A percentile compares a stretch with the other conserved stretches of the same genome.
phyloP scores from a whole-genome alignment of 2,888 invertebrate genomes.

The Synanthedon myopaeformis region DNA sequence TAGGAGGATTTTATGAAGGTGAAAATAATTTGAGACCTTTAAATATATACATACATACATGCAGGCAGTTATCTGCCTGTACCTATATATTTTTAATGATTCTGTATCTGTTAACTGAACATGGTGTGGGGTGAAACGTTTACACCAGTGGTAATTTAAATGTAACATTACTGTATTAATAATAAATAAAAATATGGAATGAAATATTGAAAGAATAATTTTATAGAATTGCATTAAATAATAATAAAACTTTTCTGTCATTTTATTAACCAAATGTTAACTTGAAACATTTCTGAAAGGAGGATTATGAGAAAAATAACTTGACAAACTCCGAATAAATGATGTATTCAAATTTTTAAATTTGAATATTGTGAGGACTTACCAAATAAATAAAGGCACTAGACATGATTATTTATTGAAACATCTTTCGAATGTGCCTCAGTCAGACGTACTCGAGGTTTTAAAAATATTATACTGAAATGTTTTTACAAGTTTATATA shows the following conservation, averaged over 20 bases:
- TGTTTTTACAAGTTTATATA: not conserved
- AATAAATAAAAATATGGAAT: no score
- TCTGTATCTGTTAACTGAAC: no score
- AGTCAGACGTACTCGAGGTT: not conserved
- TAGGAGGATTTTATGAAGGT: no score
- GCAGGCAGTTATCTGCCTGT: no score
- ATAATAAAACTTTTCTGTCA: not conserved
- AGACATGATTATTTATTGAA: not conserved
- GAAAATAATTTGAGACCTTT: no score
- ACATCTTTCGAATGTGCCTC: not conserved
- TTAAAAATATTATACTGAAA: not conserved
- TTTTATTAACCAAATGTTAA: not conserved
- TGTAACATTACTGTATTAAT: no score
- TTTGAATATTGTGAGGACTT: conserved; percentile 36
- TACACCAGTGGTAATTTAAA: no score
- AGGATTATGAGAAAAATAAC: conserved; percentile 30
- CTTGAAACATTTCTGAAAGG: conserved; percentile 9
- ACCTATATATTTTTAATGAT: no score
- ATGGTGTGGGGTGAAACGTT: no score
- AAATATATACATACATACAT: no score
- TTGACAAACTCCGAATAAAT: conserved; percentile 31
- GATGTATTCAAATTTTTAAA: conserved; percentile 36
- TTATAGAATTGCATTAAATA: no score
- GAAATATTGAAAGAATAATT: no score
- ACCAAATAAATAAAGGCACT: not conserved